Percentiles rank a stretch among this genome's conserved stretches.
phyloP scores from a whole-genome alignment of 2,113 vertebrate genomes.

The Microcebus jonahi region DNA sequence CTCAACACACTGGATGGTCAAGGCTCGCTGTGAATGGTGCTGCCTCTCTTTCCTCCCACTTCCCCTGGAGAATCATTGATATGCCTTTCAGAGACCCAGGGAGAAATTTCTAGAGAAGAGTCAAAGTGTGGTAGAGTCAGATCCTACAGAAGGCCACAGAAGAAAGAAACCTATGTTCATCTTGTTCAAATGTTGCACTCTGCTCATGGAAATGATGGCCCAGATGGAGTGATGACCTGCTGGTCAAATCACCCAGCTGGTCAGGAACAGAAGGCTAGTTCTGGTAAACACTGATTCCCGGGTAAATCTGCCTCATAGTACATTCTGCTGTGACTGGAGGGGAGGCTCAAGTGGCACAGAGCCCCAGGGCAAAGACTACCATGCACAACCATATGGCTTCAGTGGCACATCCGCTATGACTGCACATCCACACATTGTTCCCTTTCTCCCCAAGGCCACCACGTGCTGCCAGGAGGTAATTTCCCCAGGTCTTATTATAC shows the following conservation, averaged over 20 bases:
- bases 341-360: not conserved
- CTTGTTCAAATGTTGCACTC: no score
- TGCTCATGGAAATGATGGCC: not conserved
- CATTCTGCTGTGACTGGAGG: not conserved
- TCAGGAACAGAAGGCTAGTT: not conserved
- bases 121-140: not conserved
- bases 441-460: not conserved
- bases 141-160: not conserved
- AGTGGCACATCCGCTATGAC: rapidly evolving
- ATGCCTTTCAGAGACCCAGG: not conserved
- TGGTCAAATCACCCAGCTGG: not conserved
- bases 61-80: not conserved
- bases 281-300: rapidly evolving
- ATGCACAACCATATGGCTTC: rapidly evolving
- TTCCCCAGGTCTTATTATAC: not conserved
- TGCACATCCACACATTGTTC: rapidly evolving
- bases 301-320: rapidly evolving
- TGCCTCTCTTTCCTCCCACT: not conserved
- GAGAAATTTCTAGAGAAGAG: not conserved
- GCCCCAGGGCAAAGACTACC: rapidly evolving
- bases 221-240: not conserved
- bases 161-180: not conserved
- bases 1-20: not conserved
- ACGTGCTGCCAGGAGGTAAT: not conserved
- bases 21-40: not conserved